These are phyloP conservation scores for Papilio polytes DNA, from an alignment of 1,140 invertebrate genomes.

Conservation along the genomic window DNA sequence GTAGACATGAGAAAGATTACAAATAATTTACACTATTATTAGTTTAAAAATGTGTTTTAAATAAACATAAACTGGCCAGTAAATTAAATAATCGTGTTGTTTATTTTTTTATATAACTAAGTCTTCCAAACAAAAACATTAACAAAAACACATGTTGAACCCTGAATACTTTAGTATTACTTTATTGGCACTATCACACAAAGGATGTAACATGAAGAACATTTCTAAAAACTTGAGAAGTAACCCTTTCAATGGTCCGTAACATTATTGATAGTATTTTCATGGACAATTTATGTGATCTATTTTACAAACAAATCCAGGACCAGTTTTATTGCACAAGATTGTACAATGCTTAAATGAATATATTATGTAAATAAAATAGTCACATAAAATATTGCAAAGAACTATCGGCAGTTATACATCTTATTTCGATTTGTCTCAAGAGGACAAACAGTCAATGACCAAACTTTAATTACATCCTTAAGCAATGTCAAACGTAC, in stretches of 20 bases:
- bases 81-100: too few relatives aligned
- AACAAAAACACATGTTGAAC: too few relatives aligned
- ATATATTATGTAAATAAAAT: background rate
- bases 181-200: background rate
- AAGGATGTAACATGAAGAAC: background rate
- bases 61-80: too few relatives aligned
- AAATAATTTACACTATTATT: too few relatives aligned
- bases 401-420: background rate
- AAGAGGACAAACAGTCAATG: background rate
- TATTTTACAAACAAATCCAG: background rate
- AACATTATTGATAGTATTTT: background rate
- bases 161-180: too few relatives aligned
- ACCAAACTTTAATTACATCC: background rate
- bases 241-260: background rate
- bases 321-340: constrained; percentile 5
- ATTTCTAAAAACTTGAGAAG: constrained; percentile 6
- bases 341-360: background rate
- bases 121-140: too few relatives aligned
- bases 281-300: background rate
- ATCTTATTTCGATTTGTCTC: background rate
- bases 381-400: background rate
- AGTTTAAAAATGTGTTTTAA: too few relatives aligned
- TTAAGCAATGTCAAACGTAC: background rate
- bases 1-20: too few relatives aligned
- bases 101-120: too few relatives aligned